Base-by-base conservation (phyloP, 2,888 invertebrate genomes). In the Patella ulyssiponensis region DNA sequence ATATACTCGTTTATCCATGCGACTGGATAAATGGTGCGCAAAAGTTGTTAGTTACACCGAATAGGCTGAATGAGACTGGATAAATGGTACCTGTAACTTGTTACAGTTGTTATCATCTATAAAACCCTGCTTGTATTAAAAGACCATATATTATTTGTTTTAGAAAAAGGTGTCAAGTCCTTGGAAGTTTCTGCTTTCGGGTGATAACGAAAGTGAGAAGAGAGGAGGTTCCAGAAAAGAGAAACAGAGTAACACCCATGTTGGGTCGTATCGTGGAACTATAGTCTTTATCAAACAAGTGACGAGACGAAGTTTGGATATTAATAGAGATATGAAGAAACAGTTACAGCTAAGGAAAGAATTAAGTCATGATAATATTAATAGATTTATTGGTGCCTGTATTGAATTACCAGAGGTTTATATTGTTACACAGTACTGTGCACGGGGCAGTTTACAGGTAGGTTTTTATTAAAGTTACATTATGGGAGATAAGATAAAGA, bases 221-320 rank as follows among this genome's bases (percentile, higher is more conserved):
- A 69, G 20, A 56, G 75, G 51, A 56, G 71, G 20, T 12, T 64
- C 75, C 69, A 81, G 73, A 54, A 74, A 73, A n/a, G 74, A 74
- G 12, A 74, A 75, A 14, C 79, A 81, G 12, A 73, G 78, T 33
- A 79, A 80, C 74, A 81, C 86, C 14, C 82, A 83, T 52, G 81
- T 89, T 53, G 90, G 89, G 2, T 85, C 88, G 15, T 91, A 88
- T 82, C 88, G 87, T 74, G 90, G 91, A 23, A 87, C 85, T 3
- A 81, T 88, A 83, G 97, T 98, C 56, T 94, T 98, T 80, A 96
- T 98, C 83, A 97, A 97, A 91, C 96, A 96, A 90, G 80, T 90
- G 52, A 81, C 82, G 12, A 87, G 85, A 75, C 86, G 88, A 77
- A 86, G 85, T 74, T 83, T 91, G 69, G 89, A 89, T 71, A 82